These are phyloP conservation scores for Sarcophaga rosellei DNA, from an alignment of 2,888 invertebrate genomes.

Conservation along the genomic window DNA sequence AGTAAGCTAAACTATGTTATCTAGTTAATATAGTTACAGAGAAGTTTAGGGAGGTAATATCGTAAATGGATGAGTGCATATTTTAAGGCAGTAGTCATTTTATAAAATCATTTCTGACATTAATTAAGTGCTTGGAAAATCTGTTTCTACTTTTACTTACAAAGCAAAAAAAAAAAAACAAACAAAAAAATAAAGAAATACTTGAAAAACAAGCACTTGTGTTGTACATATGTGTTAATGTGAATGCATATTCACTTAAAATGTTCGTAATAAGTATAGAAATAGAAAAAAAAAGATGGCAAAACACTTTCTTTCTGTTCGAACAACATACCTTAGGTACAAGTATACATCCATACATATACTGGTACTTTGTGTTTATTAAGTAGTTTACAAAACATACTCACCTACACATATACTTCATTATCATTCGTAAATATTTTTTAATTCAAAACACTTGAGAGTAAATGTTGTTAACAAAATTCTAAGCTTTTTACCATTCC, in stretches of 20 bases:
- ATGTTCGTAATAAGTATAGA: background rate
- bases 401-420: conserved; percentile 12
- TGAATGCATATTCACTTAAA: background rate
- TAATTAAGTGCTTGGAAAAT: conserved; percentile 61
- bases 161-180: background rate
- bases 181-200: background rate
- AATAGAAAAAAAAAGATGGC: too few species aligned
- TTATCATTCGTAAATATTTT: conserved; percentile 15
- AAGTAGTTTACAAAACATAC: background rate
- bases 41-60: background rate
- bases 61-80: background rate
- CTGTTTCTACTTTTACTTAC: conserved; percentile 24
- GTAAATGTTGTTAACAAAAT: conserved; percentile 1
- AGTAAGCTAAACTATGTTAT: background rate
- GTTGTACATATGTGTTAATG: background rate
- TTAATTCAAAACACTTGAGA: conserved; percentile 6
- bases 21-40: background rate
- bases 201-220: background rate
- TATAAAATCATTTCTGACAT: conserved; percentile 53
- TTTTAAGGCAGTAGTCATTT: conserved; percentile 35
- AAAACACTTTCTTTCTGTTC: too few species aligned
- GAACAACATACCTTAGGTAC: background rate
- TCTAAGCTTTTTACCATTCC: background rate
- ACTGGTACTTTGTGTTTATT: conserved; percentile 7
- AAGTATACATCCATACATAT: background rate